Conservation (phyloP, 2,888 invertebrate genomes). For the Quadriops clusia region DNA sequence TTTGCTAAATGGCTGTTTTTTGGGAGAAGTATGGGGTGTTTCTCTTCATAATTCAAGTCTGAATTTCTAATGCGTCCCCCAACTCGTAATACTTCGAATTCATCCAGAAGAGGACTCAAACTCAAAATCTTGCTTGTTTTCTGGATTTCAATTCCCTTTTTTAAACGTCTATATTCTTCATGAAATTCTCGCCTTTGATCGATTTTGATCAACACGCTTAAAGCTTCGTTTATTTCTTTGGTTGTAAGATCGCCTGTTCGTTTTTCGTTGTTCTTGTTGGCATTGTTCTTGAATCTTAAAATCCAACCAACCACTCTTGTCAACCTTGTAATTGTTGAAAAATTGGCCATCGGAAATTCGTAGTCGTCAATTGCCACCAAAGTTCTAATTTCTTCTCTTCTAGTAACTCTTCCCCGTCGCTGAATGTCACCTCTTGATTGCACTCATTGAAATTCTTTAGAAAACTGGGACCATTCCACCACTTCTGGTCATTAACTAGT, state of each 20-base stretch:
- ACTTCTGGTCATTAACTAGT: constrained; percentile 10
- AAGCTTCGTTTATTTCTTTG: constrained; percentile 3
- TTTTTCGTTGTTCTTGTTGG: no score
- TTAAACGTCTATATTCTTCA: constrained; percentile 1
- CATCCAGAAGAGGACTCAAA: constrained; percentile 14
- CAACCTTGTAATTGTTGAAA: background rate
- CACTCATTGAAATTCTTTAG: background rate
- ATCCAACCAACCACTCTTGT: background rate
- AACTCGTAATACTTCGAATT: constrained; percentile 13
- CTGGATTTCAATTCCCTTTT: background rate
- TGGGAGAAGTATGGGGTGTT: constrained; percentile 14
- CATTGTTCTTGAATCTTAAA: no score
- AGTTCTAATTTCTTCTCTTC: background rate
- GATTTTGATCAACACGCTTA: constrained; percentile 1
- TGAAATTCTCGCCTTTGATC: constrained; percentile 4
- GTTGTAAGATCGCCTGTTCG: constrained; percentile 3
- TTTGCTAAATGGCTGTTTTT: constrained; percentile 13
- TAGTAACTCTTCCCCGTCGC: background rate
- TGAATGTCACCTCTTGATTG: background rate
- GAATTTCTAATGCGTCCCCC: constrained; percentile 14
- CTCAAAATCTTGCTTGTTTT: constrained; percentile 4
- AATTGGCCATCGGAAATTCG: background rate
- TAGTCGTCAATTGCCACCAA: background rate
- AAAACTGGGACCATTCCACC: constrained; percentile 15
- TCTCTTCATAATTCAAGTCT: constrained; percentile 10